phyloP scores from a whole-genome alignment of 1,140 invertebrate species.

The Formica exsecta region DNA sequence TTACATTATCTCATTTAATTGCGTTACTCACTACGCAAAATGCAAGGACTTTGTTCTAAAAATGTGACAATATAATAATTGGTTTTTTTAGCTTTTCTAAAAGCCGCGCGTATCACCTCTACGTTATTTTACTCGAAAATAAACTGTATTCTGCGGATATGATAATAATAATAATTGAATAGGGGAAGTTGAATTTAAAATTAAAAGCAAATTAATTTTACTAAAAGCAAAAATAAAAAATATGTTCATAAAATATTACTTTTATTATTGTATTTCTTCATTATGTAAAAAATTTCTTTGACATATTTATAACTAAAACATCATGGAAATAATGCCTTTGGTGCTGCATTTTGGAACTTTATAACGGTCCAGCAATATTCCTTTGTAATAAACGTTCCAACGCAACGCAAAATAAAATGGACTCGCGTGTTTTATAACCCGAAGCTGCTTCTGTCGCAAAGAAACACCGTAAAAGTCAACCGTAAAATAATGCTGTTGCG shows the following conservation, averaged over 20 bases:
- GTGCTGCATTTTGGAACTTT: neutral
- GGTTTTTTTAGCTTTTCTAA: neutral
- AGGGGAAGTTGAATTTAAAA: conserved; percentile 9
- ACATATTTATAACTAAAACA: neutral
- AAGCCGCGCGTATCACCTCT: neutral
- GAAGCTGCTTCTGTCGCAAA: conserved; percentile 19
- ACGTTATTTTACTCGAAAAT: neutral
- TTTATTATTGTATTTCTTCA: neutral
- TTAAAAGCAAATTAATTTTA: neutral
- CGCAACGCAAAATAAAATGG: neutral
- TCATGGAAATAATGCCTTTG: neutral
- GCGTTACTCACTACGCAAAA: neutral
- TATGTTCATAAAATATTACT: neutral
- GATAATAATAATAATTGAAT: conserved; percentile 11
- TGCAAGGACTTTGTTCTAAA: neutral
- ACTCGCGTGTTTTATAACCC: neutral
- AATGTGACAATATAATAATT: neutral
- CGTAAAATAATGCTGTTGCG: conserved; percentile 34
- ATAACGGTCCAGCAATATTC: conserved; percentile 10
- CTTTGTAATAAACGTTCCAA: conserved; percentile 26
- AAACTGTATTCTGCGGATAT: neutral
- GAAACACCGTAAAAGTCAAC: conserved; percentile 36
- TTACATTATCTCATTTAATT: neutral
- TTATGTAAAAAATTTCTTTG: neutral
- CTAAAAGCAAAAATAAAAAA: neutral